A percentile compares a stretch with the other conserved stretches of the same genome.
These are phyloP conservation scores for Australoheros facetus DNA, from an alignment of 2,797 vertebrate genomes.

Conservation along the genomic window DNA sequence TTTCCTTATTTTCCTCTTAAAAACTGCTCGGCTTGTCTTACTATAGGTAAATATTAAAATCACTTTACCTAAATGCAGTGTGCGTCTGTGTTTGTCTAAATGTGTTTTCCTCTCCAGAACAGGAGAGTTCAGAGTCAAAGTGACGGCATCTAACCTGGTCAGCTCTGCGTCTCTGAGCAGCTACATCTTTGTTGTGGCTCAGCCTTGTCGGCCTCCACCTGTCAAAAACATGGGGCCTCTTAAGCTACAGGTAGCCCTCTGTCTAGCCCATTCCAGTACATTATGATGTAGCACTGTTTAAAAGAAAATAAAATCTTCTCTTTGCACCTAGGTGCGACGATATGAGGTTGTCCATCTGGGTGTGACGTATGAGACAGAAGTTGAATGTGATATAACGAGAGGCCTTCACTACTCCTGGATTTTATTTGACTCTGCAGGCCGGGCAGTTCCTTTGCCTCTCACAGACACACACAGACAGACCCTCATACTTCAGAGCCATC, in stretches of 20 bases:
- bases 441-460: slow-evolving; percentile 55
- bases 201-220: slow-evolving; percentile 82
- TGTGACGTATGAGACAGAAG: slow-evolving; percentile 81
- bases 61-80: too few species aligned
- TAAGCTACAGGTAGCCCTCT: slow-evolving; percentile 78
- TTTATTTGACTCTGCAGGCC: slow-evolving; percentile 68
- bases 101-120: slow-evolving; percentile 68
- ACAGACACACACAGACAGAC: slow-evolving; percentile 70
- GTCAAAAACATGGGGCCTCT: slow-evolving; percentile 86
- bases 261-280: not conserved
- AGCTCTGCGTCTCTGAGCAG: slow-evolving; percentile 79
- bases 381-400: slow-evolving; percentile 79
- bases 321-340: slow-evolving; percentile 74
- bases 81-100: too few species aligned
- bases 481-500: slow-evolving; percentile 73
- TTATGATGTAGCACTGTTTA: not conserved
- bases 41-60: not conserved
- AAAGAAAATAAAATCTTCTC: not conserved
- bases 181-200: slow-evolving; percentile 80
- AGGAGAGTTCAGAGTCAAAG: slow-evolving; percentile 82
- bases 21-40: not conserved
- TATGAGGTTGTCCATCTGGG: slow-evolving; percentile 77
- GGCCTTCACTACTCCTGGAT: slow-evolving; percentile 84
- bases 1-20: not conserved
- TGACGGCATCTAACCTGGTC: slow-evolving; percentile 79